A percentile compares a stretch with the other conserved stretches of the same genome.
Evolutionary conservation across 2,797 vertebrate genomes (phyloP).

Genomic region (Anniella stebbinsi): DNA sequence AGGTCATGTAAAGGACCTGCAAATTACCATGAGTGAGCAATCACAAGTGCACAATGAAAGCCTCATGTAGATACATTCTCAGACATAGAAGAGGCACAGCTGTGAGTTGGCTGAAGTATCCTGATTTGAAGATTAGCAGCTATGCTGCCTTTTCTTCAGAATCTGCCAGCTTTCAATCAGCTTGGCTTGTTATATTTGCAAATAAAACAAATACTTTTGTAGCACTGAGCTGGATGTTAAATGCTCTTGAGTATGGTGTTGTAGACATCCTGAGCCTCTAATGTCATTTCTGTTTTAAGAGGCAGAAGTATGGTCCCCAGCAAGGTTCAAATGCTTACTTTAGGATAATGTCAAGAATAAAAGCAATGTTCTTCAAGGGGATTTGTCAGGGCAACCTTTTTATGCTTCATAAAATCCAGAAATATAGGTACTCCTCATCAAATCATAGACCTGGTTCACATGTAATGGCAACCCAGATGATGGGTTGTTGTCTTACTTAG

Average conservation of each 20-base stretch:
- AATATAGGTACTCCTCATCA: background rate
- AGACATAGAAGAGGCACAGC: too few relatives aligned
- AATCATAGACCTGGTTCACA: background rate
- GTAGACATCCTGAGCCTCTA: background rate
- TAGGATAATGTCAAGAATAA: background rate
- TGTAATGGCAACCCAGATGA: too few relatives aligned
- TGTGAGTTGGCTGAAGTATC: too few relatives aligned
- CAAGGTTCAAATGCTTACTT: background rate
- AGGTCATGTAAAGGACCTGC: too few relatives aligned
- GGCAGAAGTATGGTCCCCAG: background rate
- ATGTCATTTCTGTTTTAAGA: background rate
- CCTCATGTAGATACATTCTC: too few relatives aligned
- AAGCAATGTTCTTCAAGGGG: background rate
- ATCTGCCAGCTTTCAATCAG: too few relatives aligned
- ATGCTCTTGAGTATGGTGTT: background rate
- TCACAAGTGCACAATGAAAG: too few relatives aligned
- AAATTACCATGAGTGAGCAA: too few relatives aligned
- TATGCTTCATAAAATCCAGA: background rate
- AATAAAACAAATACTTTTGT: background rate
- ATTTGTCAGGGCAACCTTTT: background rate
- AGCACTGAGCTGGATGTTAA: background rate
- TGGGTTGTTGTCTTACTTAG: too few relatives aligned
- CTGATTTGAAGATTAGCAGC: too few relatives aligned
- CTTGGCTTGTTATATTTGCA: too few relatives aligned
- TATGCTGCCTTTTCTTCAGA: too few relatives aligned